Conservation (phyloP, 2,113 vertebrate species). For the human (Homo sapiens) region GRCh38 chr6:71950001-71950500, state of each 20-base stretch:
- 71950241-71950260: neutral
- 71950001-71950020: neutral
- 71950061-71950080: neutral
- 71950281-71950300: neutral
- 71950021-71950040: neutral
- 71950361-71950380: neutral
- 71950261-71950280: neutral
- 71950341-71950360: neutral
- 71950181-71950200: neutral
- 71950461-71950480: neutral
- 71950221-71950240: neutral
- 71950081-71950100: neutral
- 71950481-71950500: neutral
- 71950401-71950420: neutral
- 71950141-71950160: neutral
- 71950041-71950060: neutral
- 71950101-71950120: neutral
- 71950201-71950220: no score
- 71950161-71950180: slow-evolving; percentile 10
- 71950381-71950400: neutral
- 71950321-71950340: neutral
- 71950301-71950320: neutral
- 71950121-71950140: neutral
- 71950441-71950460: neutral
- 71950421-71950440: neutral